These are phyloP conservation scores for Bovichtus diacanthus DNA, from an alignment of 2,797 vertebrate genomes.

Conservation along the genomic window DNA sequence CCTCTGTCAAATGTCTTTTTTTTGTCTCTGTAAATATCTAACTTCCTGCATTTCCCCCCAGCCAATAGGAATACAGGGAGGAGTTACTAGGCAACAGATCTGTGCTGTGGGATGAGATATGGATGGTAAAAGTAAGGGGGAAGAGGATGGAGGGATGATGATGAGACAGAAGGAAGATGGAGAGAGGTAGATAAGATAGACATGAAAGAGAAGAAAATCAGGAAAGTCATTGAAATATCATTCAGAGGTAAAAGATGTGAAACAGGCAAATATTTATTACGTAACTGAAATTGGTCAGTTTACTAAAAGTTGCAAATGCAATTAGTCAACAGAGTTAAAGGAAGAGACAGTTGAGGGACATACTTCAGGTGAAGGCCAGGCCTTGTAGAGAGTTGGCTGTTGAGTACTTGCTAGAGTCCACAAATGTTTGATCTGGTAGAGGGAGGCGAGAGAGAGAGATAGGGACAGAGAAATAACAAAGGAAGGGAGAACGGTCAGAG, in stretches of 20 bases:
- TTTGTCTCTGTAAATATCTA: slow-evolving; percentile 63
- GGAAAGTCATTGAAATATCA: slow-evolving; percentile 1
- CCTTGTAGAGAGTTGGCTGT: slow-evolving; percentile 94
- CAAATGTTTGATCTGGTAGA: slow-evolving; percentile 95
- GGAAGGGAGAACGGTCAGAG: slow-evolving; percentile 18
- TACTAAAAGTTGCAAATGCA: not conserved
- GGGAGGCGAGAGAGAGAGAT: slow-evolving; percentile 68
- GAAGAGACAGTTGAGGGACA: slow-evolving; percentile 77
- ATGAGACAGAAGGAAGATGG: not conserved
- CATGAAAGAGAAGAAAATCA: not conserved
- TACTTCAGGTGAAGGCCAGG: slow-evolving; percentile 98
- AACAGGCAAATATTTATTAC: not conserved
- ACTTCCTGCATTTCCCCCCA: slow-evolving; percentile 62
- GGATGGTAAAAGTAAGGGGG: slow-evolving; percentile 10
- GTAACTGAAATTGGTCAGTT: not conserved
- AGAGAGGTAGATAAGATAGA: not conserved
- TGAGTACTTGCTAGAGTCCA: slow-evolving; percentile 97
- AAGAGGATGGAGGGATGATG: slow-evolving; percentile 5
- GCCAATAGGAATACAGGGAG: slow-evolving; percentile 58
- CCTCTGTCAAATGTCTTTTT: slow-evolving; percentile 56
- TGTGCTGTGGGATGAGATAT: slow-evolving; percentile 26
- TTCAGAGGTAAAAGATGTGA: slow-evolving; percentile 8
- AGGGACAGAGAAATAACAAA: slow-evolving; percentile 57
- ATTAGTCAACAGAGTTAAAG: slow-evolving; percentile 28
- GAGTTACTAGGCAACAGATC: slow-evolving; percentile 57